These are phyloP conservation scores for Pandemis heparana DNA, from an alignment of 2,888 invertebrate genomes.

Conservation along the genomic window DNA sequence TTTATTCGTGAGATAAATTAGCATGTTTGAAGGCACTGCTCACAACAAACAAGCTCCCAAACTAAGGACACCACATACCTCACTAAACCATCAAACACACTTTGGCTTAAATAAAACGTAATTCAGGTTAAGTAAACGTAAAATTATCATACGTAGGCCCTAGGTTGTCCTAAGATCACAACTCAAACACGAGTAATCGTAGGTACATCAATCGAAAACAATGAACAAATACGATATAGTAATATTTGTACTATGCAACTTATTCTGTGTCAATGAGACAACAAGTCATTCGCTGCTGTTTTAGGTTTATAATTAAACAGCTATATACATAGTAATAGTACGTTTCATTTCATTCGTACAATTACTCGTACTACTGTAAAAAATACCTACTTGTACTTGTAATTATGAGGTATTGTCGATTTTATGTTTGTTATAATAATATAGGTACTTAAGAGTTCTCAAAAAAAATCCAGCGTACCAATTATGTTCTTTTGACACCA, in stretches of 20 bases:
- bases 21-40: constrained; percentile 41
- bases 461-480: not conserved
- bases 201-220: not conserved
- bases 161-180: constrained; percentile 10
- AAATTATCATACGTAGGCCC: constrained; percentile 10
- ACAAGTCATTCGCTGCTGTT: not conserved
- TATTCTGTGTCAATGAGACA: too few species aligned
- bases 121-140: constrained; percentile 13
- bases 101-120: not conserved
- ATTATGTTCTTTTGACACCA: not conserved
- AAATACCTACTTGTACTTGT: not conserved
- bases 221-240: not conserved
- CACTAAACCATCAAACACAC: constrained; percentile 4
- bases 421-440: not conserved
- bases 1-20: constrained; percentile 19
- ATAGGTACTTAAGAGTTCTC: not conserved
- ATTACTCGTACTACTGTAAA: too few species aligned
- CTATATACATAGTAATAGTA: too few species aligned
- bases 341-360: not conserved
- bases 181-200: not conserved
- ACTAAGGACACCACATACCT: not conserved
- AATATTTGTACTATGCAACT: too few species aligned
- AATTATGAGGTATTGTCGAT: not conserved
- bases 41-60: constrained; percentile 33
- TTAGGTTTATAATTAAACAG: not conserved